Conservation (phyloP, 2,888 invertebrate genomes). For the Epiblema foenella region DNA sequence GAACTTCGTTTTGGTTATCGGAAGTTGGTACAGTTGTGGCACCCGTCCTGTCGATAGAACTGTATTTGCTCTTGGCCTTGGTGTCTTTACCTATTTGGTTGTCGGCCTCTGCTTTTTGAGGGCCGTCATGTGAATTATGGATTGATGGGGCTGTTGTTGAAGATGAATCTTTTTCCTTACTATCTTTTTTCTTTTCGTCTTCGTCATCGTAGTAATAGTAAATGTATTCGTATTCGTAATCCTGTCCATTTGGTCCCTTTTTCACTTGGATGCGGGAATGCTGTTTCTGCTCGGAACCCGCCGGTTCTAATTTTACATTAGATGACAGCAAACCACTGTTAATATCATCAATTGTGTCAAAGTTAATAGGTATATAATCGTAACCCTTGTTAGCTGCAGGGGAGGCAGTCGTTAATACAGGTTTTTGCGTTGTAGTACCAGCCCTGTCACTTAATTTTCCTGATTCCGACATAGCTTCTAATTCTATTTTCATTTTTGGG, state of each 20-base stretch:
- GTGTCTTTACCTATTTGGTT: slow-evolving; percentile 75
- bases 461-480: slow-evolving; percentile 80
- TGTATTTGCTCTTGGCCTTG: slow-evolving; percentile 83
- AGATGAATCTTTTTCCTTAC: slow-evolving; percentile 55
- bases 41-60: slow-evolving; percentile 80
- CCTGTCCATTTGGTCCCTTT: slow-evolving; percentile 95
- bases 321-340: slow-evolving; percentile 79
- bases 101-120: slow-evolving; percentile 78
- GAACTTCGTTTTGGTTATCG: slow-evolving; percentile 88
- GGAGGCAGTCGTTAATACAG: slow-evolving; percentile 83
- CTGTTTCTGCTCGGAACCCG: slow-evolving; percentile 88
- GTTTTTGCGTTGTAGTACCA: slow-evolving; percentile 83
- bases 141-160: slow-evolving; percentile 63
- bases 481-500: slow-evolving; percentile 73
- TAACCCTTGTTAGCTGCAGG: slow-evolving; percentile 68
- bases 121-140: slow-evolving; percentile 86
- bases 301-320: slow-evolving; percentile 84
- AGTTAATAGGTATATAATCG: slow-evolving; percentile 79
- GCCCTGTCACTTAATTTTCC: slow-evolving; percentile 72
- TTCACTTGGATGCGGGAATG: slow-evolving; percentile 92
- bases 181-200: slow-evolving; percentile 82
- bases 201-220: slow-evolving; percentile 96
- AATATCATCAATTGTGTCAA: slow-evolving; percentile 80
- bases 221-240: slow-evolving; percentile 96
- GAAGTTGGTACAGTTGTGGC: slow-evolving; percentile 76